Evolutionary conservation across 2,113 vertebrate species (phyloP).

Genomic region (Pituophis catenifer): DNA sequence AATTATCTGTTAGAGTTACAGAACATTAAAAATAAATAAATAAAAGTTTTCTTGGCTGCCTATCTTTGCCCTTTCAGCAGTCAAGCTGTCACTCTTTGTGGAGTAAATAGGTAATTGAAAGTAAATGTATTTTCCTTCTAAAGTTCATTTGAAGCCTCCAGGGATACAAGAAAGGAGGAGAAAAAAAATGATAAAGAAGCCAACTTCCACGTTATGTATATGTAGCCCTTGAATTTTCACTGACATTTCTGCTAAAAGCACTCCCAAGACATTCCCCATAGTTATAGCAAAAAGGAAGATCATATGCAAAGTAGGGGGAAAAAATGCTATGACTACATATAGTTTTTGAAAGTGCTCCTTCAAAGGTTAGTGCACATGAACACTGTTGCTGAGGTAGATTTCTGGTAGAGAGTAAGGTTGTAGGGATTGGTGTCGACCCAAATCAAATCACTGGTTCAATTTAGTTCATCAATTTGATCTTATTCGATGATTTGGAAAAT

Average conservation of each 20-base stretch:
- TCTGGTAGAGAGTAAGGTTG: neutral
- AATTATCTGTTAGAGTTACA: constrained; percentile 3
- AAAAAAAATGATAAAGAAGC: neutral
- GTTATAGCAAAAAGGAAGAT: neutral
- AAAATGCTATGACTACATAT: no score
- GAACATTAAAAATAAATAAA: neutral
- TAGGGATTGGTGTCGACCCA: neutral
- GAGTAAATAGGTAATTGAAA: constrained; percentile 25
- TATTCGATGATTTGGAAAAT: neutral
- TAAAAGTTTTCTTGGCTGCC: neutral
- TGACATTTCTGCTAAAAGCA: neutral
- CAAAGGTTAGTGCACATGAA: neutral
- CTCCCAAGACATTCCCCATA: neutral
- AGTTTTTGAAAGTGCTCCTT: neutral
- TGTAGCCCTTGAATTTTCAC: neutral
- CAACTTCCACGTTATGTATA: neutral
- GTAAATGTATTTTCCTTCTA: constrained; percentile 20
- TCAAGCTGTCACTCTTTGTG: constrained; percentile 25
- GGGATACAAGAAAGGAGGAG: neutral
- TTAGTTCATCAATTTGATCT: neutral
- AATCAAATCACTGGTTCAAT: neutral
- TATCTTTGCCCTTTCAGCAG: constrained; percentile 5
- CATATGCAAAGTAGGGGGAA: neutral
- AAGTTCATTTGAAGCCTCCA: constrained; percentile 26
- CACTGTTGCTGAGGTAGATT: neutral